Conservation (phyloP, 64 coral and sea anemone species). For the Anthopleura sola region DNA sequence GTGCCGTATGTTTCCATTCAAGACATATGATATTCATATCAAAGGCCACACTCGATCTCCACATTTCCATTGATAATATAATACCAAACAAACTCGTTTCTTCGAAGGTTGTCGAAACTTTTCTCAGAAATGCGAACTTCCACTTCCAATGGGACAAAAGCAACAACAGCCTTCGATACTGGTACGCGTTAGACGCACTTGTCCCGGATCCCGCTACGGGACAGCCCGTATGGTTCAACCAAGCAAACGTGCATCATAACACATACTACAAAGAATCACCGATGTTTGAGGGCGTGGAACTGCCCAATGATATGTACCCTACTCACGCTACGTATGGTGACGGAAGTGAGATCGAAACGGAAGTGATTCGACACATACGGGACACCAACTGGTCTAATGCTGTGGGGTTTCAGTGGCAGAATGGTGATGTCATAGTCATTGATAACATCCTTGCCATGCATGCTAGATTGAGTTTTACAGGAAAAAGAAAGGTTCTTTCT, state of each 20-base stretch:
- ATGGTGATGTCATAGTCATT: slow-evolving; percentile 68
- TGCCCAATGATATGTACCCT: slow-evolving; percentile 68
- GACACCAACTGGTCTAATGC: slow-evolving; percentile 71
- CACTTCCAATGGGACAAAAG: slow-evolving; percentile 62
- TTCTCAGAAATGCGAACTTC: slow-evolving; percentile 40
- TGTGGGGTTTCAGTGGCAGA: slow-evolving; percentile 88
- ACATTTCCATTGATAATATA: too few species aligned
- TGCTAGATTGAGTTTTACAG: slow-evolving; percentile 55
- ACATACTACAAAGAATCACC: slow-evolving; percentile 79
- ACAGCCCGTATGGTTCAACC: slow-evolving; percentile 86
- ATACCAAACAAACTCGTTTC: neutral
- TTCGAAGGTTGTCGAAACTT: slow-evolving; percentile 61
- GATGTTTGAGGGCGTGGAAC: slow-evolving; percentile 55
- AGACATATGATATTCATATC: too few species aligned
- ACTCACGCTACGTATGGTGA: slow-evolving; percentile 74
- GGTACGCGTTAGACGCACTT: slow-evolving; percentile 58
- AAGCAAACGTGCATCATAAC: slow-evolving; percentile 70
- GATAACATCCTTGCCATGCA: slow-evolving; percentile 74
- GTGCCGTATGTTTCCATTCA: too few species aligned
- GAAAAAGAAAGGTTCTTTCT: slow-evolving; percentile 55
- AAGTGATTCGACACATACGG: slow-evolving; percentile 73
- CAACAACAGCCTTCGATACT: slow-evolving; percentile 57
- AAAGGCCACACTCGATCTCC: too few species aligned
- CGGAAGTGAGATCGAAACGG: slow-evolving; percentile 70
- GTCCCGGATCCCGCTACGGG: slow-evolving; percentile 75